Percentiles rank a stretch among this genome's conserved stretches.
These are phyloP conservation scores for Drosophila pseudotalamancana DNA, from an alignment of 2,888 invertebrate genomes.

Conservation along the genomic window DNA sequence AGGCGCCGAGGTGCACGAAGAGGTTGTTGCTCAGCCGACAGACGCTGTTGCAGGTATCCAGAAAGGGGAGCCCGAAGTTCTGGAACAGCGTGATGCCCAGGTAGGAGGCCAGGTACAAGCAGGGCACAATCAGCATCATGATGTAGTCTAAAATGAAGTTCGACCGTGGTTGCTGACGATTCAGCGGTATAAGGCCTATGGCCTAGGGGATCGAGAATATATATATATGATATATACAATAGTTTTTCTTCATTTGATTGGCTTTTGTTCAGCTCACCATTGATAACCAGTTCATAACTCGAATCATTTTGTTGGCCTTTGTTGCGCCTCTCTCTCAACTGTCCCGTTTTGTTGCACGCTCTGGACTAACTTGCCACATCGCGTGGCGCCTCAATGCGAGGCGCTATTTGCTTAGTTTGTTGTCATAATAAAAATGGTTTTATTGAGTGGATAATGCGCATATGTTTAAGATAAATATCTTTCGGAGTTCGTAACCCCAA, in stretches of 20 bases:
- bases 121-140: constrained; percentile 76
- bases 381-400: constrained; percentile 42
- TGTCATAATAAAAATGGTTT: constrained; percentile 57
- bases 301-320: constrained; percentile 51
- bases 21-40: constrained; percentile 77
- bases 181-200: constrained; percentile 81
- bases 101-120: constrained; percentile 72
- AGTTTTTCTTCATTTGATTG: not conserved
- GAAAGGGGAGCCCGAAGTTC: constrained; percentile 44
- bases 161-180: constrained; percentile 59
- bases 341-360: constrained; percentile 19
- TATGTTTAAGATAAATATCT: constrained; percentile 77
- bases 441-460: constrained; percentile 60
- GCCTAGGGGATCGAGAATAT: constrained; percentile 42
- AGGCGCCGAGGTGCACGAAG: constrained; percentile 79
- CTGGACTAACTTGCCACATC: constrained; percentile 39
- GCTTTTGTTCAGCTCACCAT: constrained; percentile 42
- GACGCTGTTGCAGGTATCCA: constrained; percentile 73
- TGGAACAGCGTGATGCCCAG: constrained; percentile 56
- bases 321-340: constrained; percentile 16
- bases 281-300: constrained; percentile 70
- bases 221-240: not conserved
- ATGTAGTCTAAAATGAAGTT: constrained; percentile 69
- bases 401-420: constrained; percentile 35
- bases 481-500: constrained; percentile 29